Percentiles rank a stretch among this genome's conserved stretches.
phyloP scores from a whole-genome alignment of 2,113 vertebrate genomes.

The Apteryx mantelli region DNA sequence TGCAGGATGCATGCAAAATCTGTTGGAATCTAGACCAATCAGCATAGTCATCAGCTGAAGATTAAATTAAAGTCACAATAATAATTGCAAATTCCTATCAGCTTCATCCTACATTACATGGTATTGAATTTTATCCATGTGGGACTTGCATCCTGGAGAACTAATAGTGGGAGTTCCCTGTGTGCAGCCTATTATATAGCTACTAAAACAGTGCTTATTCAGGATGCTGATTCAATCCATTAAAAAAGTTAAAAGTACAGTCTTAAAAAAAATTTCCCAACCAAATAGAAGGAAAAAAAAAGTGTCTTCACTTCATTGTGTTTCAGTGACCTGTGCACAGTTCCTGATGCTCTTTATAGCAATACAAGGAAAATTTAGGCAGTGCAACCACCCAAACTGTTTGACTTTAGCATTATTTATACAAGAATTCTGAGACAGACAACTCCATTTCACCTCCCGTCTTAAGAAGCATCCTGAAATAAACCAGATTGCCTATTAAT shows the following conservation, averaged over 20 bases:
- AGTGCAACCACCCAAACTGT: constrained; percentile 20
- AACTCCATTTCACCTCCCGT: neutral
- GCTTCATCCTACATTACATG: constrained; percentile 60
- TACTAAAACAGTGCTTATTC: constrained; percentile 25
- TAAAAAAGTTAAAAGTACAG: constrained; percentile 36
- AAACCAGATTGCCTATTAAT: neutral
- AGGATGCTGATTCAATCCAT: constrained; percentile 2
- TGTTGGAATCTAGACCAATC: constrained; percentile 69
- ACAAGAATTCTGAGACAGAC: constrained; percentile 37
- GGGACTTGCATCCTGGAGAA: constrained; percentile 45
- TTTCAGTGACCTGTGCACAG: constrained; percentile 35
- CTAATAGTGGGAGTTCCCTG: neutral
- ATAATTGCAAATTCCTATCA: constrained; percentile 69
- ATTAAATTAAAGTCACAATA: constrained; percentile 77
- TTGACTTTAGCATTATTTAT: constrained; percentile 24
- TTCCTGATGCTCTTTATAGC: constrained; percentile 8
- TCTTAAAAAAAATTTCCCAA: constrained; percentile 13
- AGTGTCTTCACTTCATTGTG: constrained; percentile 9
- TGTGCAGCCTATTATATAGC: constrained; percentile 3
- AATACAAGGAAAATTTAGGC: constrained; percentile 50
- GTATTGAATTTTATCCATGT: constrained; percentile 48
- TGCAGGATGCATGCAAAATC: constrained; percentile 69
- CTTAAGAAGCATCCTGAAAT: constrained; percentile 42
- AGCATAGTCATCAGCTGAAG: constrained; percentile 72
- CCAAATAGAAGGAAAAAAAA: neutral